Evolutionary conservation across 2,888 invertebrate species (phyloP), one percentile per base, ranked within the genome.

Genomic region (Loripinus fragilis): DNA sequence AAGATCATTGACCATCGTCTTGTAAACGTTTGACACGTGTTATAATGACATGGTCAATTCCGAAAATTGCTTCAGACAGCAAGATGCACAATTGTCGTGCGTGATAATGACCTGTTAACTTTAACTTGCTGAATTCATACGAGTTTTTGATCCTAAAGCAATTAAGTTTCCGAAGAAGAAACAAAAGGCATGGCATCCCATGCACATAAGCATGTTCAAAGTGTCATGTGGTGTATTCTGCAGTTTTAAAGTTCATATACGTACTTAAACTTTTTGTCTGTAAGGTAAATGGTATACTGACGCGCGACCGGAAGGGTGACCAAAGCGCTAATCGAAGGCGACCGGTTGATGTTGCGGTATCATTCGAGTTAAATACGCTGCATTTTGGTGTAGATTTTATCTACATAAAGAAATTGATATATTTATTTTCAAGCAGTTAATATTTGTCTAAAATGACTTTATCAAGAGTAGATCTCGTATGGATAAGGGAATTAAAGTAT

Each of bases 11-110:
- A 28, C 12, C 60, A 60, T 60, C 33, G 1, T 2, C 60, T 60
- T 60, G 60, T 60, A 60, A 60, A 60, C 60, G 5, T 5, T 10
- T 60, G 60, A 60, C 60, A 60, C 60, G 60, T 28, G 60, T 60
- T 60, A 60, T 60, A 60, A 60, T 60, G 60, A 60, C 60, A 60
- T 23, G 60, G 60, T 12, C 60, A 60, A 60, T 60, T 60, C 60
- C 33, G 60, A 60, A 20, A 60, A 60, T 60, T 60, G 60, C 3
- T 60, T 60, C 60, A 28, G 60, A 60, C 60, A 60, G 60, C 17
- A 60, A 60, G 60, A 33, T 10, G 60, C 7, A 60, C 60, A 60
- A 60, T 60, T 23, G 60, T 30, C 17, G 23, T 60, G 60, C 60
- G 60, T 60, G 60, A 33, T 60, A 60, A 60, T 60, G 30, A 60